Conservation (phyloP, 2,888 invertebrate species). For the Synergus laeviventris region DNA sequence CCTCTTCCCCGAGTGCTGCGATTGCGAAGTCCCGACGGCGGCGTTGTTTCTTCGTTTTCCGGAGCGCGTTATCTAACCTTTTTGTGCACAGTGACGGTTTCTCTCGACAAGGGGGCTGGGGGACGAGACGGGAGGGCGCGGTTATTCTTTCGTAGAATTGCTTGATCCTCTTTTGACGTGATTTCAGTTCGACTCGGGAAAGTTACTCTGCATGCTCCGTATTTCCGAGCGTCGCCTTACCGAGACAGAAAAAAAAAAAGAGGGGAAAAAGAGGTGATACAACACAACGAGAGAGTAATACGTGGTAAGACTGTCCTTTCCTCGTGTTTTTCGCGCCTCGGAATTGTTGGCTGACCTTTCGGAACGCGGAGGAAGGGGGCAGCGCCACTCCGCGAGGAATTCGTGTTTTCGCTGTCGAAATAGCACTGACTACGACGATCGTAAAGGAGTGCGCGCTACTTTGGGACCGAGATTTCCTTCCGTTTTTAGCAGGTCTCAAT, state of each 20-base stretch:
- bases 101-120: background rate
- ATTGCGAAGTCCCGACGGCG: constrained; percentile 8
- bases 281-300: constrained; percentile 26
- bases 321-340: constrained; percentile 48
- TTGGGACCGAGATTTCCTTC: constrained; percentile 11
- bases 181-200: constrained; percentile 31
- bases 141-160: constrained; percentile 11
- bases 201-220: constrained; percentile 9
- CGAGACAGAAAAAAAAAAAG: constrained; percentile 33
- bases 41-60: constrained; percentile 47
- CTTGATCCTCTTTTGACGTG: constrained; percentile 26
- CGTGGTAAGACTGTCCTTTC: constrained; percentile 34
- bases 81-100: constrained; percentile 38
- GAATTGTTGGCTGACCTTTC: constrained; percentile 62
- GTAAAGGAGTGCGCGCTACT: constrained; percentile 14
- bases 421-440: constrained; percentile 18
- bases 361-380: constrained; percentile 49
- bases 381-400: constrained; percentile 46
- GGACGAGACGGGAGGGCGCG: constrained; percentile 26
- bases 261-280: constrained; percentile 39
- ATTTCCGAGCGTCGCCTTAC: constrained; percentile 37
- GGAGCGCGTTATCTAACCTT: constrained; percentile 47
- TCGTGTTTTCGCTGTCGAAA: constrained; percentile 42
- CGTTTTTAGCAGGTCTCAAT: background rate
- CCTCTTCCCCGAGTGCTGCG: background rate